phyloP scores from a whole-genome alignment of 2,113 vertebrate species.

The Centropristis striata region DNA sequence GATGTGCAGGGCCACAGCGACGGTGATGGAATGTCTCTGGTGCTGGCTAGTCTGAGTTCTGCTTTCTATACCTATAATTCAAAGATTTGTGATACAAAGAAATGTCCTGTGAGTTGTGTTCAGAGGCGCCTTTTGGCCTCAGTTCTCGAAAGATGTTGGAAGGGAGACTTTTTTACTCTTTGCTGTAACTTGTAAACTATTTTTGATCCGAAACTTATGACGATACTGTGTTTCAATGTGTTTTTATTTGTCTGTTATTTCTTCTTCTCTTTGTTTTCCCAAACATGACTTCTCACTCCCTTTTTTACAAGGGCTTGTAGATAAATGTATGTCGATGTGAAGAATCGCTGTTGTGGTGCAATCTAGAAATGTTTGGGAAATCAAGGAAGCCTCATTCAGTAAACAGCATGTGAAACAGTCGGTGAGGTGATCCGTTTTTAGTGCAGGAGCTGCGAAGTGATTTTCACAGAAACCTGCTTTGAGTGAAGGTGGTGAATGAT shows the following conservation, averaged over 20 bases:
- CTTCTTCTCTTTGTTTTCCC: constrained; percentile 66
- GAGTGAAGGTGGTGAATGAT: constrained; percentile 32
- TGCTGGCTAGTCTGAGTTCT: constrained; percentile 78
- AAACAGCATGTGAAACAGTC: constrained; percentile 66
- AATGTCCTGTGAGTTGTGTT: constrained; percentile 40
- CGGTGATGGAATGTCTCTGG: constrained; percentile 75
- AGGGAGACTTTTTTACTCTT: constrained; percentile 72
- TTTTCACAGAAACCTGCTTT: constrained; percentile 38
- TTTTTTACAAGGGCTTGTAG: constrained; percentile 73
- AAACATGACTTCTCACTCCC: constrained; percentile 63
- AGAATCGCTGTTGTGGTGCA: constrained; percentile 56
- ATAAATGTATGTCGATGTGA: constrained; percentile 58
- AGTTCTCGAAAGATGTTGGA: constrained; percentile 52
- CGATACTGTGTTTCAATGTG: constrained; percentile 57
- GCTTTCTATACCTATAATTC: constrained; percentile 57
- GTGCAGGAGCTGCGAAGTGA: constrained; percentile 38
- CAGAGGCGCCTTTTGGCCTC: constrained; percentile 57
- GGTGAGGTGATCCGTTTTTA: constrained; percentile 78
- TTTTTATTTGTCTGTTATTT: constrained; percentile 8
- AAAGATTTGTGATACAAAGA: constrained; percentile 63
- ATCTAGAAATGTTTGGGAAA: constrained; percentile 78
- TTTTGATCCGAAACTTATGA: constrained; percentile 32
- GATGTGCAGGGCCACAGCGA: constrained; percentile 41
- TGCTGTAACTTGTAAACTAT: constrained; percentile 58
- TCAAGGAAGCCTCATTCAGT: constrained; percentile 67